Conservation (phyloP, 2,797 vertebrate genomes). For the Muraenolepis orangiensis region DNA sequence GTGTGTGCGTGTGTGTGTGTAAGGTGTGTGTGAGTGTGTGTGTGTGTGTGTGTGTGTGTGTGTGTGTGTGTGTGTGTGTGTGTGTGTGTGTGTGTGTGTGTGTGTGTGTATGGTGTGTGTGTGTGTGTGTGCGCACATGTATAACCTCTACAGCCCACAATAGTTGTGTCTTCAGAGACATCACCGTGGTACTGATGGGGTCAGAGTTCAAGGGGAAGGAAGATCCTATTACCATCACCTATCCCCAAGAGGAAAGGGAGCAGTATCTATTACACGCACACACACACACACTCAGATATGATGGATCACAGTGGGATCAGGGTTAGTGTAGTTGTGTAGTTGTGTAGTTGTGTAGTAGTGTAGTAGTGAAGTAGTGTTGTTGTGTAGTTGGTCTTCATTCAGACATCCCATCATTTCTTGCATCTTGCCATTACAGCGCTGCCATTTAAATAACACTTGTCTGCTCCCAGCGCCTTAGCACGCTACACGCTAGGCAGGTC, state of each 20-base stretch:
- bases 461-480: conserved; percentile 14
- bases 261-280: conserved; percentile 22
- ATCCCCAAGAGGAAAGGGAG: conserved; percentile 47
- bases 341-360: too few species aligned
- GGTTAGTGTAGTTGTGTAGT: too few species aligned
- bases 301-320: too few species aligned
- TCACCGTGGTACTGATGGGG: conserved; percentile 26
- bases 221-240: conserved; percentile 59
- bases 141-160: conserved; percentile 12
- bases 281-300: too few species aligned
- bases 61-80: not conserved
- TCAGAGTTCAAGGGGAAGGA: conserved; percentile 40
- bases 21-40: too few species aligned
- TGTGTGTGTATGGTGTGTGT: conserved; percentile 8
- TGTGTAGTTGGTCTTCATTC: conserved; percentile 7
- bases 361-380: not conserved
- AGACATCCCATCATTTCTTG: conserved; percentile 43
- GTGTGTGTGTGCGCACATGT: not conserved
- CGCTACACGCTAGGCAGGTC: conserved; percentile 12
- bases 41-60: not conserved
- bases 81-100: conserved; percentile 1
- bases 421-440: conserved; percentile 10
- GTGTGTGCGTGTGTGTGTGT: too few species aligned
- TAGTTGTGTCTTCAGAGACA: conserved; percentile 16
- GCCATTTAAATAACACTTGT: conserved; percentile 48